A percentile compares a stretch with the other conserved stretches of the same genome.
Conservation (phyloP, 1,140 invertebrate species). For the Lineus longissimus region DNA sequence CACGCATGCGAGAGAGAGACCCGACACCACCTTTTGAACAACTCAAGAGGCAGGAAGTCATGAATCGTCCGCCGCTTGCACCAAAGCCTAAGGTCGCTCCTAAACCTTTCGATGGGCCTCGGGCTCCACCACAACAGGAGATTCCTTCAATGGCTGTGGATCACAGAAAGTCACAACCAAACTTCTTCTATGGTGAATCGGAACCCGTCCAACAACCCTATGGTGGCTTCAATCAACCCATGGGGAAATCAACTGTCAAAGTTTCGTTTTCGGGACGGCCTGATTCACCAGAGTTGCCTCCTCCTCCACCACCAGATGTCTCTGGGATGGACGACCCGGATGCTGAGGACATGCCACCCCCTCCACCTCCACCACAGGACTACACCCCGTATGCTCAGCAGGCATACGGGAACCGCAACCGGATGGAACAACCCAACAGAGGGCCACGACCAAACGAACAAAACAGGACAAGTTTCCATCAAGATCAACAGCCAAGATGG, state of each 20-base stretch:
- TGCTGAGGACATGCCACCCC: conserved; percentile 7
- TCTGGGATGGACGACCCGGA: background rate
- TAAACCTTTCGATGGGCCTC: conserved; percentile 28
- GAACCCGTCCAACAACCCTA: background rate
- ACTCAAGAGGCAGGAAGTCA: conserved; percentile 18
- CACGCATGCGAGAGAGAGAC: conserved; percentile 30
- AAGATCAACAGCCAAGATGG: no score
- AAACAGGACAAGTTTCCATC: no score
- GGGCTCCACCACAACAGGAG: conserved; percentile 29
- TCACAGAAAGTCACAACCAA: conserved; percentile 35
- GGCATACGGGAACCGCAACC: conserved; percentile 12
- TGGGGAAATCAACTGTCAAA: background rate
- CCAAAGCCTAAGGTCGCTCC: conserved; percentile 35
- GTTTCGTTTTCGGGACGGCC: background rate
- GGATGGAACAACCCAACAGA: no score
- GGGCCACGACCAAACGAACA: no score
- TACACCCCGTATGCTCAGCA: conserved; percentile 8
- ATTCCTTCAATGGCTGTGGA: conserved; percentile 34
- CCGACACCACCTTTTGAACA: conserved; percentile 38
- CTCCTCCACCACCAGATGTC: conserved; percentile 36
- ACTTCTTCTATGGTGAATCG: conserved; percentile 29
- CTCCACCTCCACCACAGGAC: conserved; percentile 1
- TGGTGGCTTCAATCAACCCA: background rate
- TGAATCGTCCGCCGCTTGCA: background rate
- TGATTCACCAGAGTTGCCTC: conserved; percentile 31